A percentile compares a stretch with the other conserved stretches of the same genome.
These are phyloP conservation scores for Cyrtodaria siliqua DNA, from an alignment of 2,888 invertebrate species.

Conservation along the genomic window DNA sequence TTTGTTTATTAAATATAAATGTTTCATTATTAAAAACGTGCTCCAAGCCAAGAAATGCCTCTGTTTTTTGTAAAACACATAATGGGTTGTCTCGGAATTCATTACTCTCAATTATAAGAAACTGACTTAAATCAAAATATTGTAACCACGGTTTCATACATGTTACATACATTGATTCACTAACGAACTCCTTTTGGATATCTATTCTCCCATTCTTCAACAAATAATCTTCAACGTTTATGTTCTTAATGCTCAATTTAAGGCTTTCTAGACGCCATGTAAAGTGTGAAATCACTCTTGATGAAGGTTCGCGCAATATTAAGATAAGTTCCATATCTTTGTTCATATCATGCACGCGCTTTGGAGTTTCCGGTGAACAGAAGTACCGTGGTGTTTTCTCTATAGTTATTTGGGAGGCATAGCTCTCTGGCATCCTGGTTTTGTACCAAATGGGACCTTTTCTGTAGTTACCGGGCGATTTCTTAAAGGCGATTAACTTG, in stretches of 20 bases:
- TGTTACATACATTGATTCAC: slow-evolving; percentile 85
- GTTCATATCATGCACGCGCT: slow-evolving; percentile 97
- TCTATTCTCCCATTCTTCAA: slow-evolving; percentile 65
- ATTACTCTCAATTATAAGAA: slow-evolving; percentile 93
- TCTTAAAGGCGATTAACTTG: too few relatives aligned
- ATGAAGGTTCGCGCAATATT: slow-evolving; percentile 98
- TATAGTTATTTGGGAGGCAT: slow-evolving; percentile 96
- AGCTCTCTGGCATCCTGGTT: slow-evolving; percentile 94
- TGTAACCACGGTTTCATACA: slow-evolving; percentile 96
- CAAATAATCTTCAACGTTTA: not conserved
- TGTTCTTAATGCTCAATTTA: slow-evolving; percentile 72
- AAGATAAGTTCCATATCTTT: slow-evolving; percentile 94
- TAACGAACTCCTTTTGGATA: slow-evolving; percentile 70
- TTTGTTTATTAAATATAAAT: slow-evolving; percentile 98
- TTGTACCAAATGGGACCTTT: slow-evolving; percentile 96
- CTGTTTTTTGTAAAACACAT: slow-evolving; percentile 72
- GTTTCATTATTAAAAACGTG: slow-evolving; percentile 88
- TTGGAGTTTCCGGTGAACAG: slow-evolving; percentile 96
- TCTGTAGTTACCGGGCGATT: slow-evolving; percentile 88
- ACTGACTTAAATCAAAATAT: slow-evolving; percentile 95
- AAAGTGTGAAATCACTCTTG: slow-evolving; percentile 98
- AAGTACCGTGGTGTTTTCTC: slow-evolving; percentile 99
- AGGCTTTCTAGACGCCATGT: slow-evolving; percentile 87
- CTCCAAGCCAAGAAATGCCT: slow-evolving; percentile 76
- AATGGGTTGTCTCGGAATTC: slow-evolving; percentile 74